Conservation (phyloP, 1,140 invertebrate genomes). For the Sycophila sp. region DNA sequence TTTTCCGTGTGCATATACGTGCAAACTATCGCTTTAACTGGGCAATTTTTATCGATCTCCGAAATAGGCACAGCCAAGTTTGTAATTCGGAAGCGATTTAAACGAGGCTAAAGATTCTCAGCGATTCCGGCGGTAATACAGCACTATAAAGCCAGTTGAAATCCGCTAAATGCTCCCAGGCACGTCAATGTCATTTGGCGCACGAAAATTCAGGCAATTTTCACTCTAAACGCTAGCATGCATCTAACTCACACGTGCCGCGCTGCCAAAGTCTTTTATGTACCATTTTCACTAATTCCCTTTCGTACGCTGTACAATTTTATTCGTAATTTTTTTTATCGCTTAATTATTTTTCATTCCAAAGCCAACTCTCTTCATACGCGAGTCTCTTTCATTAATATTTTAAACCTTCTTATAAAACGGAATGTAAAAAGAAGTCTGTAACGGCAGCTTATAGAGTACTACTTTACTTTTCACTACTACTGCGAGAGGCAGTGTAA, state of each 20-base stretch:
- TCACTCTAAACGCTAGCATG: slow-evolving; percentile 15
- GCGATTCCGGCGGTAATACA: background rate
- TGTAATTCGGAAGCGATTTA: slow-evolving; percentile 2
- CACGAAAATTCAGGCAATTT: slow-evolving; percentile 18
- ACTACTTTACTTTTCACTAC: too few relatives aligned
- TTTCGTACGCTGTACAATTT: background rate
- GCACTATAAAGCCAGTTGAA: background rate
- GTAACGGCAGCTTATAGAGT: too few relatives aligned
- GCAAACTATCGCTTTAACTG: background rate
- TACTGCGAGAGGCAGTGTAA: too few relatives aligned
- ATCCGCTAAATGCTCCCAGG: slow-evolving; percentile 21
- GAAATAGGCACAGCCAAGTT: background rate
- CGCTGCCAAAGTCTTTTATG: too few relatives aligned
- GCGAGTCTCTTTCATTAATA: too few relatives aligned
- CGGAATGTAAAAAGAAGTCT: too few relatives aligned
- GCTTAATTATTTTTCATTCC: too few relatives aligned
- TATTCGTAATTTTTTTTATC: too few relatives aligned
- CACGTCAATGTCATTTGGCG: slow-evolving; percentile 34
- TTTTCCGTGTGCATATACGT: too few relatives aligned
- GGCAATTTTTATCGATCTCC: background rate
- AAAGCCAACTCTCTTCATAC: too few relatives aligned
- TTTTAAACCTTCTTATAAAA: too few relatives aligned
- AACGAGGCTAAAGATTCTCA: slow-evolving; percentile 20
- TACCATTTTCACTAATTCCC: background rate
- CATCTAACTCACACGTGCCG: background rate